Evolutionary conservation across 2,113 vertebrate genomes (phyloP).

Genomic region (Lota lota): DNA sequence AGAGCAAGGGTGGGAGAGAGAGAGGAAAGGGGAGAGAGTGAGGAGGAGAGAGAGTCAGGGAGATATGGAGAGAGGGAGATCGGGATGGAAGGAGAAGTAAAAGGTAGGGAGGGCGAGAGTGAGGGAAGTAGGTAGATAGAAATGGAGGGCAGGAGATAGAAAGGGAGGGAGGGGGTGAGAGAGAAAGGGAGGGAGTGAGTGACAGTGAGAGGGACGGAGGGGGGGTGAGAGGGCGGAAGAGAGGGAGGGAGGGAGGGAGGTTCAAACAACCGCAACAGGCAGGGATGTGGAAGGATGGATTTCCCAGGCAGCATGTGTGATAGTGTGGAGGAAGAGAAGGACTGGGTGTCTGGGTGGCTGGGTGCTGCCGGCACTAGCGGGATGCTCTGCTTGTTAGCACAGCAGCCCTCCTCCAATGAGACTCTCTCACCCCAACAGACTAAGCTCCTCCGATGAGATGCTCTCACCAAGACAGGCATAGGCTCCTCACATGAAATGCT

Average conservation of each 20-base stretch:
- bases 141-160: slow-evolving; percentile 51
- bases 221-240: slow-evolving; percentile 57
- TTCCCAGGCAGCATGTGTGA: slow-evolving; percentile 50
- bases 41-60: slow-evolving; percentile 47
- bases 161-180: slow-evolving; percentile 52
- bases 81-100: slow-evolving; percentile 26
- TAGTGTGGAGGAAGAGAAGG: slow-evolving; percentile 31
- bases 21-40: slow-evolving; percentile 34
- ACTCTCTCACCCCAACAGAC: slow-evolving; percentile 30
- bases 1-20: slow-evolving; percentile 26
- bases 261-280: slow-evolving; percentile 59
- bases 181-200: slow-evolving; percentile 60
- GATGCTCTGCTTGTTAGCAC: slow-evolving; percentile 54
- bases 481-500: no score
- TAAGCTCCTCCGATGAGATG: no score
- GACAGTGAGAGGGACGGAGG: slow-evolving; percentile 23
- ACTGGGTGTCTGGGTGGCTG: slow-evolving; percentile 33
- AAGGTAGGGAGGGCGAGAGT: slow-evolving; percentile 11
- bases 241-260: slow-evolving; percentile 29
- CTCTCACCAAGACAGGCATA: no score
- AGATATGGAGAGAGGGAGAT: slow-evolving; percentile 48
- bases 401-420: slow-evolving; percentile 51
- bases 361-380: slow-evolving; percentile 46
- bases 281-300: slow-evolving; percentile 63
- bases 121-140: slow-evolving; percentile 26